phyloP scores from a whole-genome alignment of 2,113 vertebrate genomes.

The Pomatostomus ruficeps region DNA sequence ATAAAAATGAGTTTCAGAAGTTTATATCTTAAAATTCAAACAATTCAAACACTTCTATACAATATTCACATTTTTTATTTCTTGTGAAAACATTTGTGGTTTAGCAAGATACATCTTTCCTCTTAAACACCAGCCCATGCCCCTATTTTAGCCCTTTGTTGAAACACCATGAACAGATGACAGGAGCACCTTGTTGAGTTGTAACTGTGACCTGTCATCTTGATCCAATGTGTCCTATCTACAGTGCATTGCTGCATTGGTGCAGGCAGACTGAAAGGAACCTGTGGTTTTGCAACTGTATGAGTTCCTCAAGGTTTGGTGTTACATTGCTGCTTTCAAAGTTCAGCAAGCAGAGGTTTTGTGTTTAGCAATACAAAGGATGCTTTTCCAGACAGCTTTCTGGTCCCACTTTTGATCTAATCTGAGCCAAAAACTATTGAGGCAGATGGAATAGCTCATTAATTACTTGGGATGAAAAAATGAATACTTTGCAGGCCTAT shows the following conservation, averaged over 20 bases:
- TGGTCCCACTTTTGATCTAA: background rate
- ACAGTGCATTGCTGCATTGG: background rate
- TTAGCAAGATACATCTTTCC: background rate
- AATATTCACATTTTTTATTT: background rate
- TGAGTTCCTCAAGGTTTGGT: background rate
- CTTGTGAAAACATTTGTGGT: background rate
- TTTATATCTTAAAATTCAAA: background rate
- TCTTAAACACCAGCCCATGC: background rate
- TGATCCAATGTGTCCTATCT: background rate
- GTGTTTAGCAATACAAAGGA: background rate
- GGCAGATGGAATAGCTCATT: background rate
- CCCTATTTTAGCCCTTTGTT: background rate
- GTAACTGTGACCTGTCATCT: background rate
- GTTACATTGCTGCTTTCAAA: background rate
- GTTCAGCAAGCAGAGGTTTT: background rate
- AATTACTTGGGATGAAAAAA: background rate
- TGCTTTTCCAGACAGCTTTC: background rate
- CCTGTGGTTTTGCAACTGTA: background rate
- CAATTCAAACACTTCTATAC: background rate
- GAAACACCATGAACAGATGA: background rate
- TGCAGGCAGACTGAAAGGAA: background rate
- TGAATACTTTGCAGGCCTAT: background rate
- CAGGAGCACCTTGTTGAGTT: background rate
- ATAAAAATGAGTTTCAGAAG: background rate
- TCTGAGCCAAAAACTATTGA: background rate